Conservation (phyloP, 2,797 vertebrate genomes). For the Poecilia picta region DNA sequence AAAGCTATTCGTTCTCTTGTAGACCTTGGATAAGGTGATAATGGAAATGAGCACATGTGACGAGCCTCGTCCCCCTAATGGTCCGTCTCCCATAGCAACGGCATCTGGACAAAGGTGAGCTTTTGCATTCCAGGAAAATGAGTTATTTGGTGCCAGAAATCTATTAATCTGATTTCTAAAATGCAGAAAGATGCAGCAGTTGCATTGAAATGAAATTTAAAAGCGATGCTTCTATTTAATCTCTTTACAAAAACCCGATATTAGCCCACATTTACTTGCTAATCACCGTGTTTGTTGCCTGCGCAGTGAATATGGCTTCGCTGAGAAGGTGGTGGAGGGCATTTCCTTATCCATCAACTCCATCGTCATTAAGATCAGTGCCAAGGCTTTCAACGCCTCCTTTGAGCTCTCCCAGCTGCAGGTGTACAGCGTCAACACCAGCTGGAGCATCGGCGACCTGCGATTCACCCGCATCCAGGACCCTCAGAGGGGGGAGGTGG, state of each 20-base stretch:
- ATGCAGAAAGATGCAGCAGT: not conserved
- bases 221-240: not conserved
- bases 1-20: conserved; percentile 34
- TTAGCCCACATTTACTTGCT: not conserved
- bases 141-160: not conserved
- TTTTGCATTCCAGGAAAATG: not conserved
- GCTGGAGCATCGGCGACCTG: conserved; percentile 92
- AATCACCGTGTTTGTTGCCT: not conserved
- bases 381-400: conserved; percentile 98
- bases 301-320: conserved; percentile 96
- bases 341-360: conserved; percentile 97
- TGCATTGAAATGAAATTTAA: not conserved
- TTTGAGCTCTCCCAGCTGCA: conserved; percentile 98
- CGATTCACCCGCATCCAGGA: conserved; percentile 94
- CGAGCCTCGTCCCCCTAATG: conserved; percentile 94
- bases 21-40: conserved; percentile 97
- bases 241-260: not conserved
- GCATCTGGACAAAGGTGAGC: conserved; percentile 95
- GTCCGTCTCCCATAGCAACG: conserved; percentile 97
- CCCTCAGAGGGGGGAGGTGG: conserved; percentile 92
- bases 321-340: conserved; percentile 98
- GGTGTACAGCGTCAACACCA: conserved; percentile 97
- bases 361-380: conserved; percentile 94
- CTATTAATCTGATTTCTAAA: not conserved
- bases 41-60: conserved; percentile 99